Percentiles rank a stretch among this genome's conserved stretches.
Conservation (phyloP, 2,888 invertebrate species). For the Polietes domitor region DNA sequence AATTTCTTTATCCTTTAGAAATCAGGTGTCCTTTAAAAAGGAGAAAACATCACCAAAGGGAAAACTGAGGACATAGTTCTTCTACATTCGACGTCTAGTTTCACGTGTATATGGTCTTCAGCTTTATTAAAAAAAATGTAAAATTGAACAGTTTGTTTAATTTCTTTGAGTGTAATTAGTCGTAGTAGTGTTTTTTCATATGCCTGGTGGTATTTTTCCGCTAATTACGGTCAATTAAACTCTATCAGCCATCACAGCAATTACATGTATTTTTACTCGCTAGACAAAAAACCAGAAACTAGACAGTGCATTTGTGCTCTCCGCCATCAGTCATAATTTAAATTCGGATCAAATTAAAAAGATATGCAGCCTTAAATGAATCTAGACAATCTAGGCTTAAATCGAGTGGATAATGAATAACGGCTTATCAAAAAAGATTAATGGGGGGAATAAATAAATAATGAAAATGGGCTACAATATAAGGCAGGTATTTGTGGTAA, state of each 20-base stretch:
- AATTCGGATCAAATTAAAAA: conserved; percentile 51
- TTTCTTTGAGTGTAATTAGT: not conserved
- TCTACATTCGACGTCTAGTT: no score
- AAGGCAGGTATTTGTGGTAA: no score
- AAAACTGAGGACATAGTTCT: no score
- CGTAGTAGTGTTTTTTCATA: not conserved
- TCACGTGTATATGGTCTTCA: no score
- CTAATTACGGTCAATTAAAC: conserved; percentile 71
- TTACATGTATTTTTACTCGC: conserved; percentile 67
- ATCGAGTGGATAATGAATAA: no score
- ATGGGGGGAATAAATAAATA: no score
- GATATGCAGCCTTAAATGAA: conserved; percentile 30
- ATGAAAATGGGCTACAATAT: no score
- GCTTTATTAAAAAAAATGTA: no score
- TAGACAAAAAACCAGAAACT: conserved; percentile 43
- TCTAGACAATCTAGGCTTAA: not conserved
- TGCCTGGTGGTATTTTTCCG: conserved; percentile 58
- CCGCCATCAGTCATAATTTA: conserved; percentile 22
- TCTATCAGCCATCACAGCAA: conserved; percentile 70
- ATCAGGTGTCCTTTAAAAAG: no score
- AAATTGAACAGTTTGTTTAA: not conserved
- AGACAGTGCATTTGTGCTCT: conserved; percentile 26
- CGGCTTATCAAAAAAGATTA: no score
- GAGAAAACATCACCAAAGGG: no score
- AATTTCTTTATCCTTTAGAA: no score